Base-by-base conservation (phyloP, 2,888 invertebrate genomes). In the Cylindroiulus punctatus region DNA sequence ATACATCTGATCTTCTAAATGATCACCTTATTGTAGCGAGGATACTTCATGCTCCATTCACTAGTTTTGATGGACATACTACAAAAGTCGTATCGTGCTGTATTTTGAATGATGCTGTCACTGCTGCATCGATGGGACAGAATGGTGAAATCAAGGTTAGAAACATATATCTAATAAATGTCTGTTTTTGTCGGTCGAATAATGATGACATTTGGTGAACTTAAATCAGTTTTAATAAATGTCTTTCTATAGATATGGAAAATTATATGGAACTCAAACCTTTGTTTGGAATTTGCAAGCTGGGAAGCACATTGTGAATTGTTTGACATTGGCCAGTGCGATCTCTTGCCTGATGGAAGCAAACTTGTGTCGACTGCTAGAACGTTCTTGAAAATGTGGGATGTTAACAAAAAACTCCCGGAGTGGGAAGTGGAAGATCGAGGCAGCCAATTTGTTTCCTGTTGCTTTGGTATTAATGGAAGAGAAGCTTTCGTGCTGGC, bases 401-500 rank as follows among this genome's bases (percentile, higher is more conserved):
- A 86, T 84, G 10, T 87, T 0, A 10, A 65, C 8, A 86, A 84
- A 12, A 22, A 86, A 17, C 22, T 86, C 14, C 65, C 65, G 1
- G 84, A 76, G 17, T 86, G 84, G 81, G 83, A 86, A 76, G 12
- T 57, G 36, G 83, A 86, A 84, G 47, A 83, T 12, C 42, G 81
- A 8, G 76, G 40, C 5, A 65, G 47, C n/a, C 19, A 40, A 44
- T 87, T 52, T 44, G 36, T 81, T 10, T 81, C 81, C 0, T 86
- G 86, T 22, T 42, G 81, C 47, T 76, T 86, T 57, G 32, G 81
- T 42, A 57, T 42, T n/a, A 91, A 92, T 87, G 92, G 92, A 5
- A 36, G 42, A 32, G 36, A 82, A 36, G 91, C 92, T 0, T 91
- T 92, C 36, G 93, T 95, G 86, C 91, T 94, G 19, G 93, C 94